Evolutionary conservation across 2,113 vertebrate genomes (phyloP).

Genomic region (Nyctibius bracteatus): DNA sequence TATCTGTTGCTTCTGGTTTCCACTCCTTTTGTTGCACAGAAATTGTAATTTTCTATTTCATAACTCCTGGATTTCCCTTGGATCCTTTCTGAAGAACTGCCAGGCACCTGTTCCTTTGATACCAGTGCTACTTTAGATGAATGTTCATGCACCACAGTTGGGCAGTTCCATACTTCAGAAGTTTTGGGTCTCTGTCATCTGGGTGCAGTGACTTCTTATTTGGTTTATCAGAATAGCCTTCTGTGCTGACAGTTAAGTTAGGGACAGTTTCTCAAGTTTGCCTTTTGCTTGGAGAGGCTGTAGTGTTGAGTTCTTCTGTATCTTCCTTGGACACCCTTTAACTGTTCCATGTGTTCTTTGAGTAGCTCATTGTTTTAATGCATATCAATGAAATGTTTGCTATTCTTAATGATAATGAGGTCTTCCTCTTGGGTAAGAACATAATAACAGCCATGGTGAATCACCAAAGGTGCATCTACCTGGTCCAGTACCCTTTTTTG

Average conservation of each 20-base stretch:
- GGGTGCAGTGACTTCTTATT: accelerated
- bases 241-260: not conserved
- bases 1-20: not conserved
- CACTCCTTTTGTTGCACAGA: not conserved
- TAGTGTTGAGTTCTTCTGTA: not conserved
- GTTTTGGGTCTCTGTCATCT: not conserved
- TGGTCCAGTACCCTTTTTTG: not conserved
- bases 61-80: not conserved
- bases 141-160: accelerated
- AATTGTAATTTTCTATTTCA: not conserved
- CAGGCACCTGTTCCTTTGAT: not conserved
- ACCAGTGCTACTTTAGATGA: not conserved
- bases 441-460: not conserved
- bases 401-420: not conserved
- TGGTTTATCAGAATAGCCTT: not conserved
- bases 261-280: not conserved
- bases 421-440: not conserved
- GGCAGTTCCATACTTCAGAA: not conserved
- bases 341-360: not conserved
- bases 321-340: not conserved
- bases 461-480: not conserved
- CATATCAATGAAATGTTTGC: not conserved
- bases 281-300: not conserved
- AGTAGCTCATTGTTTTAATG: not conserved
- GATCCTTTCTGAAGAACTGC: not conserved